A percentile compares a stretch with the other conserved stretches of the same genome.
These are phyloP conservation scores for Lytechinus pictus DNA, from an alignment of 35 echinoderm and acorn worm species.

Conservation along the genomic window DNA sequence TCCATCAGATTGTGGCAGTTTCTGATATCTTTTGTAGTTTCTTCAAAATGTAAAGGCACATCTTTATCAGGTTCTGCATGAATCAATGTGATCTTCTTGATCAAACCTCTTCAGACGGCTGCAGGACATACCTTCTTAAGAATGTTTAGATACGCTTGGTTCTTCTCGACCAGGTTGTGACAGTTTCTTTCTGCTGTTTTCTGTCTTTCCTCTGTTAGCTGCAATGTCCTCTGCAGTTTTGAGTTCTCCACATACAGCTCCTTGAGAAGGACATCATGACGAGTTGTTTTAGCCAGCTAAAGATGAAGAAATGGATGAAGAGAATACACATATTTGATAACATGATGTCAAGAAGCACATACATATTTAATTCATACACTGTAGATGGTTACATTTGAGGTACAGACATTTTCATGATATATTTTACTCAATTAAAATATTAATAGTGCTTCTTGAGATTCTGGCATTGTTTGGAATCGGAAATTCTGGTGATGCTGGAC, in stretches of 20 bases:
- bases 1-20: too few relatives aligned
- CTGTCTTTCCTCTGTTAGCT: conserved; percentile 88
- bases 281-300: conserved; percentile 78
- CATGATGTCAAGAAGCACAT: not conserved
- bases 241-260: conserved; percentile 96
- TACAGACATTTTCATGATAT: too few relatives aligned
- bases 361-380: not conserved
- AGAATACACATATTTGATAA: not conserved
- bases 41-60: not conserved
- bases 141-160: conserved; percentile 79
- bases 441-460: too few relatives aligned
- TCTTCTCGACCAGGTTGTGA: conserved; percentile 83
- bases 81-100: not conserved
- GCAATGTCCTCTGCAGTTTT: conserved; percentile 85
- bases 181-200: conserved; percentile 89
- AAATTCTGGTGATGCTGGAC: too few relatives aligned
- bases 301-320: not conserved
- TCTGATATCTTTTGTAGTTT: too few relatives aligned
- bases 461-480: too few relatives aligned
- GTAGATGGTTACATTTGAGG: too few relatives aligned
- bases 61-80: not conserved
- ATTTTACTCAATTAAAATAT: too few relatives aligned
- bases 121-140: conserved; percentile 38
- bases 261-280: conserved; percentile 78
- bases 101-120: conserved; percentile 29